A percentile compares a stretch with the other conserved stretches of the same genome.
Conservation (phyloP, 2,113 vertebrate genomes). For the Prinia subflava region DNA sequence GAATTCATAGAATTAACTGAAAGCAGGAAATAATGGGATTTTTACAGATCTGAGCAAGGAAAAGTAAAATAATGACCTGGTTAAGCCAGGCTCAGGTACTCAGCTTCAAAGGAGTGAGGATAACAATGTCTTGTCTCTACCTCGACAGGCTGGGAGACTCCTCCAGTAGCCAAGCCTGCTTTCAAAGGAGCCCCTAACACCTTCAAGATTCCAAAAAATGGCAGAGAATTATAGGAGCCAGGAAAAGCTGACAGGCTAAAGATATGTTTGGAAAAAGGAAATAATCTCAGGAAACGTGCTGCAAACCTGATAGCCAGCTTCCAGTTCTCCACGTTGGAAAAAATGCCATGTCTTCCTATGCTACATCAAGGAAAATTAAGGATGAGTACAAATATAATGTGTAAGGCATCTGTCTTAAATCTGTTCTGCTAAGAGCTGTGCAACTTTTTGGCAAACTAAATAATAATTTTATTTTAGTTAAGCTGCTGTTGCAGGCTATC, state of each 20-base stretch:
- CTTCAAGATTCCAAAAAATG: not conserved
- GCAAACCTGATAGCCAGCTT: not conserved
- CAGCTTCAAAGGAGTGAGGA: slow-evolving; percentile 6
- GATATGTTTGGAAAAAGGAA: not conserved
- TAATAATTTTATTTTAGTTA: not conserved
- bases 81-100: slow-evolving; percentile 15
- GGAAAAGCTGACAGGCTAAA: not conserved
- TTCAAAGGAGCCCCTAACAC: not conserved
- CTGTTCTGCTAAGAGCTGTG: not conserved
- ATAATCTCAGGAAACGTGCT: not conserved
- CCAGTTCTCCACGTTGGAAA: not conserved
- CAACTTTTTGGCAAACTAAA: not conserved
- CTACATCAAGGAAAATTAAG: not conserved
- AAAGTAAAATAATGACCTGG: not conserved
- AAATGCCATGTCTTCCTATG: not conserved
- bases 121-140: not conserved
- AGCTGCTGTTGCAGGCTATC: not conserved
- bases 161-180: not conserved
- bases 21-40: not conserved
- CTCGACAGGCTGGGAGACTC: not conserved
- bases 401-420: not conserved
- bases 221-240: not conserved
- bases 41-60: not conserved
- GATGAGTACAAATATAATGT: not conserved
- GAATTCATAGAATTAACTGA: not conserved